Percentiles rank a stretch among this genome's conserved stretches.
phyloP scores from a whole-genome alignment of 2,113 vertebrate species.

The Micronycteris hirsuta region DNA sequence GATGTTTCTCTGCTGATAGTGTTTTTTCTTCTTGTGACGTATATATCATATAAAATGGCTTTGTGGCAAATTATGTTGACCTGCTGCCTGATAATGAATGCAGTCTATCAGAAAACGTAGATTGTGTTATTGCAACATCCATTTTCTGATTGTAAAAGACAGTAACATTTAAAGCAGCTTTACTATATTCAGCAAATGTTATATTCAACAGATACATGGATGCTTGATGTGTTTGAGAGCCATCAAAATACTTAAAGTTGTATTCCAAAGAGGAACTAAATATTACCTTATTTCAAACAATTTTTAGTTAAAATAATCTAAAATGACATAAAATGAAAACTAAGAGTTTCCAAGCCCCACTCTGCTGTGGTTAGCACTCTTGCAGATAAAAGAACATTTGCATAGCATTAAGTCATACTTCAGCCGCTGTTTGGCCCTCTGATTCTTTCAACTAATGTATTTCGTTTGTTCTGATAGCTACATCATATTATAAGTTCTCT shows the following conservation, averaged over 20 bases:
- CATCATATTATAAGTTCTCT: background rate
- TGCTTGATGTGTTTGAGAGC: slow-evolving; percentile 28
- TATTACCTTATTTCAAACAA: background rate
- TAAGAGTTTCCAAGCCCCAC: background rate
- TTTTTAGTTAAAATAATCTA: slow-evolving; percentile 26
- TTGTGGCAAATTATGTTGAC: slow-evolving; percentile 21
- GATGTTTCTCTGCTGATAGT: background rate
- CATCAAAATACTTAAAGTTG: slow-evolving; percentile 9
- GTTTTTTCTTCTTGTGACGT: slow-evolving; percentile 18
- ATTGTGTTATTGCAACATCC: background rate
- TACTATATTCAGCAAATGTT: background rate
- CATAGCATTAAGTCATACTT: background rate
- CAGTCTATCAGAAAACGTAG: slow-evolving; percentile 32
- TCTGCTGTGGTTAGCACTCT: background rate
- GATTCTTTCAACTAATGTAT: background rate
- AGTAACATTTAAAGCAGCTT: slow-evolving; percentile 20
- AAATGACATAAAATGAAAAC: background rate
- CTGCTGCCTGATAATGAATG: background rate
- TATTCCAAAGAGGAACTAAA: slow-evolving; percentile 17
- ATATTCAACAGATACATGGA: slow-evolving; percentile 2
- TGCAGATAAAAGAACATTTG: background rate
- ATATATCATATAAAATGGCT: slow-evolving; percentile 9
- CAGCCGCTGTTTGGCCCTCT: background rate
- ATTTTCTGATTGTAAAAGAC: slow-evolving; percentile 39
- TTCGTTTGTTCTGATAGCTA: slow-evolving; percentile 7